A percentile compares a stretch with the other conserved stretches of the same genome.
Evolutionary conservation across 2,888 invertebrate genomes (phyloP).

Genomic region (Pasiphila rectangulata): DNA sequence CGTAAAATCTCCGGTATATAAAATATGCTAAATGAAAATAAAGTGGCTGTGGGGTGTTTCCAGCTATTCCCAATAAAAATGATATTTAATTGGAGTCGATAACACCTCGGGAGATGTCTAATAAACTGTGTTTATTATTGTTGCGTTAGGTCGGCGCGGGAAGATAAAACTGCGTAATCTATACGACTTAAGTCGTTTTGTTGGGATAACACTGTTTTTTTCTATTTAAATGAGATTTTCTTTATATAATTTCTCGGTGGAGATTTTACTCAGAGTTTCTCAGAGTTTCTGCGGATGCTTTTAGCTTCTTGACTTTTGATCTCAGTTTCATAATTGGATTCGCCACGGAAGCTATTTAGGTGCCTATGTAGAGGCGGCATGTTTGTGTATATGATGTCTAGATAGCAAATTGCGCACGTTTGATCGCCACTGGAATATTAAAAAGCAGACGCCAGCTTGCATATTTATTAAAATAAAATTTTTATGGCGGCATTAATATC

Average conservation of each 20-base stretch:
- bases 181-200: conserved; percentile 14
- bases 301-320: not conserved
- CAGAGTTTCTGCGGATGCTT: too few relatives aligned
- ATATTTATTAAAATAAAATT: conserved; percentile 29
- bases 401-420: not conserved
- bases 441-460: conserved; percentile 30
- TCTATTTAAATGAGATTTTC: conserved; percentile 3
- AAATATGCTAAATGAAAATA: conserved; percentile 54
- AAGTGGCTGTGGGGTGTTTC: conserved; percentile 63
- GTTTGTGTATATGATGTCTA: not conserved
- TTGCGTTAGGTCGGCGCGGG: conserved; percentile 61
- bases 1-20: conserved; percentile 45
- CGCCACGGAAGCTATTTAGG: not conserved
- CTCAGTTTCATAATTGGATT: not conserved
- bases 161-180: conserved; percentile 48
- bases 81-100: conserved; percentile 78
- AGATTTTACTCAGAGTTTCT: not conserved
- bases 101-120: conserved; percentile 69
- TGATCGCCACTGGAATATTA: conserved; percentile 9
- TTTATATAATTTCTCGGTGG: conserved; percentile 17
- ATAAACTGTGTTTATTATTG: conserved; percentile 78
- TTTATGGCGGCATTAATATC: conserved; percentile 29
- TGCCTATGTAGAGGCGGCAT: not conserved
- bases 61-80: conserved; percentile 75
- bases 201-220: conserved; percentile 5